Conservation (phyloP, 2,797 vertebrate genomes). For the Anniella stebbinsi region DNA sequence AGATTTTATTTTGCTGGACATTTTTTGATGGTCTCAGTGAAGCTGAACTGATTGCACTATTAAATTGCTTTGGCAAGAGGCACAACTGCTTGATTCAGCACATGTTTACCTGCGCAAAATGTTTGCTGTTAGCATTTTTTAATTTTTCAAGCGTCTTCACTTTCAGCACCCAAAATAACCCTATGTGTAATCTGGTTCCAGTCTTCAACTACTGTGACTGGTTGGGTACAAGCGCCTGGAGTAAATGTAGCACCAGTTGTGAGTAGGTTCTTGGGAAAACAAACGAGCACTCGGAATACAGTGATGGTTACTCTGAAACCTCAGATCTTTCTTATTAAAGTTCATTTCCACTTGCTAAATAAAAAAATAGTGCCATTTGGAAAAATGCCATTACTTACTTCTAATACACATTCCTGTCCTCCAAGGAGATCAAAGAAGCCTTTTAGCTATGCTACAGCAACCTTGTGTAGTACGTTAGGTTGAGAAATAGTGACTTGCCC, state of each 20-base stretch:
- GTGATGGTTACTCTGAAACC: background rate
- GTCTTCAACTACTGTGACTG: background rate
- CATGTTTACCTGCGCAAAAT: slow-evolving; percentile 36
- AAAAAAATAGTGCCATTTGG: background rate
- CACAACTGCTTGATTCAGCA: slow-evolving; percentile 62
- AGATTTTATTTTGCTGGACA: background rate
- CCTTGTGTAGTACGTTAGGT: background rate
- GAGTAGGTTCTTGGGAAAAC: background rate
- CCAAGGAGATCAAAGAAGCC: background rate
- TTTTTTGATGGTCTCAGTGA: slow-evolving; percentile 29
- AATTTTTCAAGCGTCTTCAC: background rate
- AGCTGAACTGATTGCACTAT: slow-evolving; percentile 49
- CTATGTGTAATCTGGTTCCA: background rate
- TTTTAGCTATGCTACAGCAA: background rate
- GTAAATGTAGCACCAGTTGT: background rate
- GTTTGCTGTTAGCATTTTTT: background rate
- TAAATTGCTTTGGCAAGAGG: slow-evolving; percentile 62
- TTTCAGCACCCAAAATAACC: background rate
- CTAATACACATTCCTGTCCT: background rate
- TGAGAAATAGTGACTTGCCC: no score
- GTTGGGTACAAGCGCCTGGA: background rate
- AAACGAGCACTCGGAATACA: background rate
- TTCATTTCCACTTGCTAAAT: background rate
- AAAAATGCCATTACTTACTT: slow-evolving; percentile 19
- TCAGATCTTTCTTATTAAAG: background rate